Evolutionary conservation across 2,888 invertebrate genomes (phyloP), one percentile per base, ranked within the genome.

Genomic region (Eulithis testata): DNA sequence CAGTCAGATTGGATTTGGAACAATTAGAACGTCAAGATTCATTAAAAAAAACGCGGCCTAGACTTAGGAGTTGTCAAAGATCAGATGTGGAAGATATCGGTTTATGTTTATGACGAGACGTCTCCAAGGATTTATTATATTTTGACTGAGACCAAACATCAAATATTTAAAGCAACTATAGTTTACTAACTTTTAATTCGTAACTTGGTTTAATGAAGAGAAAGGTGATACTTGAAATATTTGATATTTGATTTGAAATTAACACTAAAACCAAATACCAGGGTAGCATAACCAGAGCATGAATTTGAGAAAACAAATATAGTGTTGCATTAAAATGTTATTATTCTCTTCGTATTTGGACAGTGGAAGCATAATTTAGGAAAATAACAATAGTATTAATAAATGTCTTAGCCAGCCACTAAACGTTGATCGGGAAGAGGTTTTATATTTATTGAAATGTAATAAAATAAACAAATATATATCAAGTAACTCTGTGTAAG

Each of bases 261-360:
- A 67, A 59, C 51, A 45, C 52, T 60, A 65, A 55, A 63, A 70
- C 70, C 70, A 74, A 72, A 57, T 72, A 79, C 76, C 79, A 72
- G 78, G 76, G 60, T 50, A 64, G 71, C 72, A 76, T 65, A 66
- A 70, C 74, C 69, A 53, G 71, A 73, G 69, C 66, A 68, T 14
- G 14, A 37, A 21, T 54, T 40, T 27, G 12, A n/a, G 27, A 53
- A 60, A 52, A 54, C 37, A 47, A 47, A 21, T 65, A 52, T 45
- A n/a, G n/a, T 56, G 45, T 40, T 12, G 56, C 53, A 49, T 51
- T 11, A 59, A 45, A 49, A 45, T 49, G 54, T 60, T 60, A 52
- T 58, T 64, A 65, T 63, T 63, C 61, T 64, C 68, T 63, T 68
- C 65, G 63, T 61, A 56, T 37, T 43, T 44, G 44, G 11, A 55